Evolutionary conservation across 1,140 invertebrate genomes (phyloP), one percentile per base, ranked within the genome.

Genomic region (Drosophila repleta): DNA sequence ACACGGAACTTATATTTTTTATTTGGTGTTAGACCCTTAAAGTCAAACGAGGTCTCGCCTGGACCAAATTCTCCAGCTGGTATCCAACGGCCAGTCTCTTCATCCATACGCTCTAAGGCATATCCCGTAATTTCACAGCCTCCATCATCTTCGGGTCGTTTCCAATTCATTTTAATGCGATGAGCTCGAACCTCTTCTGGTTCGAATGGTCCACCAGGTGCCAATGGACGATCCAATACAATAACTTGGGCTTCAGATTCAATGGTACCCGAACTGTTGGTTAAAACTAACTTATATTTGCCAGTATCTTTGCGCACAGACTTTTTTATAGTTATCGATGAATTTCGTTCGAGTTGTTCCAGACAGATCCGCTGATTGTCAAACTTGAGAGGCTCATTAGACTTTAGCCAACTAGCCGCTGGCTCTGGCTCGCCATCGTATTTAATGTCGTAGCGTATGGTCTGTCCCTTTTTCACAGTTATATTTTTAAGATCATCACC

Each of bases 1-100:
- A 99, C 98, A 46, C 99, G 94, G 93, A 99, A 99, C 92, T 99
- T 99, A 92, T 99, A 99, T 82, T 97, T 98, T 92, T 99, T 99
- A 79, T 98, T 98, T 0, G 98, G 97, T 10, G 97, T 98, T 0
- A 99, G 94, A 26, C 97, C 97, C 88, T 97, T 96, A 73, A 99
- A 96, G 1, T 95, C 96, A 91, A 97, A 98, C 15, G 95, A 94
- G 32, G 95, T 94, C 26, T 96, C 95, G 48, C 96, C 93, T 0
- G 97, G 95, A n/a, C 96, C 96, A 61, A 96, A 95, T 93, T 98
- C 97, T 58, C 97, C 97, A 46, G 96, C 97, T 32, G 97, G 96
- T 61, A 98, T 95, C 97, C 97, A 98, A 74, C 97, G 94, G 20
- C 97, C 97, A 24, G 96, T 97, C 48, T 98, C 97, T 92, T 97